Base-by-base conservation (phyloP, 2,113 vertebrate genomes). In the Speoplatyrhinus poulsoni region DNA sequence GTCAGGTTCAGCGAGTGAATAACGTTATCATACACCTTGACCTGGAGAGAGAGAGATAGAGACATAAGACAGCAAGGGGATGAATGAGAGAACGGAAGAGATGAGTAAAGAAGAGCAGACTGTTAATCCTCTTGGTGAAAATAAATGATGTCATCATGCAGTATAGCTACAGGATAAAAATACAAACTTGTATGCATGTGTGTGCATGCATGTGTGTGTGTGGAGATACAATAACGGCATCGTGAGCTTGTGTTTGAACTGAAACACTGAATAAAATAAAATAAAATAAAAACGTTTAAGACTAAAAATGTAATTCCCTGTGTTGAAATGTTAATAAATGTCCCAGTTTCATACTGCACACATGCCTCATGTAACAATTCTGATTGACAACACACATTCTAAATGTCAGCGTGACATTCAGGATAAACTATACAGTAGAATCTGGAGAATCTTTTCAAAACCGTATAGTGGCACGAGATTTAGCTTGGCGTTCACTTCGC, bases 1-100 rank as follows among this genome's bases (percentile, higher is more conserved):
- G 95, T 98, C 76, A 99, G 80, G 79, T 95, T 98, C 88, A 97
- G 93, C 72, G 96, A 96, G 2, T 96, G 96, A 41, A 81, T 76
- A 11, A 95, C 94, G 0, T 94, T 96, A 76, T 95, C 94, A 80
- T 93, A 95, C 80, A 95, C 88, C 58, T 85, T 93, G 15, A 92
- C 94, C 96, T 98, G 82, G 73, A 84, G 33, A 12, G 60, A 48
- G 57, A 32, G 58, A 60, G 9, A 67, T 50, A 77, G 33, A 62
- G 4, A 52, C 46, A 55, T 16, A 55, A 65, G 57, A 49, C 46
- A 57, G 49, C 36, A 12, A 59, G 53, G 9, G 17, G n/a, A 9
- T 33, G 41, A 36, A n/a, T 57, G n/a, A 56, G 46, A 54, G 13
- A 46, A 26, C 33, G 3, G 12, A 48, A 1, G 33, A 16, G n/a